Conservation (phyloP, 2,113 vertebrate species). For the Drymodes brunneopygia region DNA sequence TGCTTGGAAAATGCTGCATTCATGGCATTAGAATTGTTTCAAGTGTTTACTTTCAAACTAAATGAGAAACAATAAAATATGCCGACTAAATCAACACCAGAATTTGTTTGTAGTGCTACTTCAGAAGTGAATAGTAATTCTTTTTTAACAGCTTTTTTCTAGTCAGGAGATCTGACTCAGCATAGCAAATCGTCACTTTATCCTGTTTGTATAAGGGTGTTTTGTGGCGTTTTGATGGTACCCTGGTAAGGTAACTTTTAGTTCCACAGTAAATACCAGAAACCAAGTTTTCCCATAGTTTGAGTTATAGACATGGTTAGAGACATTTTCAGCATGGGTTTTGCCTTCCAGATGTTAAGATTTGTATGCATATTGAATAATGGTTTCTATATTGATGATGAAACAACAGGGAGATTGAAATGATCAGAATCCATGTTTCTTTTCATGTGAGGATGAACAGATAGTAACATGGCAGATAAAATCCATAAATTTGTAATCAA, state of each 20-base stretch:
- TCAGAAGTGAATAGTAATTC: background rate
- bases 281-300: background rate
- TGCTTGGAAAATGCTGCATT: background rate
- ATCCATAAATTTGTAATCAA: background rate
- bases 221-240: background rate
- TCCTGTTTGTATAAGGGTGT: background rate
- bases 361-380: background rate
- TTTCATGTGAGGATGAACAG: background rate
- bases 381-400: background rate
- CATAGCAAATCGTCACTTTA: background rate
- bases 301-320: no score
- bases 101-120: background rate
- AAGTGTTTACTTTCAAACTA: slow-evolving; percentile 38
- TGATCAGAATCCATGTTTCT: background rate
- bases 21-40: background rate
- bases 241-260: background rate
- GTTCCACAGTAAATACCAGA: background rate
- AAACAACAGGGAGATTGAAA: background rate
- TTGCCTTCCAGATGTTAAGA: background rate
- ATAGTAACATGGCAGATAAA: background rate
- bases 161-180: background rate
- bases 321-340: background rate
- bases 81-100: background rate
- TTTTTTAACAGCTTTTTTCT: background rate
- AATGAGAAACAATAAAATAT: slow-evolving; percentile 12